Evolutionary conservation across 2,113 vertebrate genomes (phyloP).

Genomic region (Corvus moneduloides): DNA sequence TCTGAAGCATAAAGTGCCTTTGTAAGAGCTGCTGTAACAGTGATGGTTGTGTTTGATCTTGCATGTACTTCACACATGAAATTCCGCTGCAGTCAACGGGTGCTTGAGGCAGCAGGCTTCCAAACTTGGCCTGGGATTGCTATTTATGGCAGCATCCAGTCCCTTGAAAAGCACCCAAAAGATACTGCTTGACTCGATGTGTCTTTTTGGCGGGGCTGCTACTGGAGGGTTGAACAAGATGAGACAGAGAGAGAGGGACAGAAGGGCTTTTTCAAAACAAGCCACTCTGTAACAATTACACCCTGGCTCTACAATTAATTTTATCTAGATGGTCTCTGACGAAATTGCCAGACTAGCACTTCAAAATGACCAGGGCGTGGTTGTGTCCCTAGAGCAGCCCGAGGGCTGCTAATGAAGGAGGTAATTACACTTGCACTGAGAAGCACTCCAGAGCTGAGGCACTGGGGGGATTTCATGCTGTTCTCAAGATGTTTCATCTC

Average conservation of each 20-base stretch:
- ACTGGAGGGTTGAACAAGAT: neutral
- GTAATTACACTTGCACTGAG: neutral
- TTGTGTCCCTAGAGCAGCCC: neutral
- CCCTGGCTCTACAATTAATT: neutral
- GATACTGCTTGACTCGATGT: neutral
- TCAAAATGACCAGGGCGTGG: neutral
- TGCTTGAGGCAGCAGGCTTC: neutral
- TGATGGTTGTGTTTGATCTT: neutral
- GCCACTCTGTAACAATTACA: neutral
- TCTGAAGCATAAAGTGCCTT: neutral
- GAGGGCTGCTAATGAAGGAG: neutral
- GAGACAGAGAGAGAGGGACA: neutral
- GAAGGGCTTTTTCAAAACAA: neutral
- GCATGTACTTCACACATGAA: neutral
- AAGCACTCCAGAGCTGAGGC: neutral
- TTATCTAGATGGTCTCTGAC: neutral
- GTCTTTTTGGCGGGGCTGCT: neutral
- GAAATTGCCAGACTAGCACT: neutral
- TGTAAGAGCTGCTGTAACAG: neutral
- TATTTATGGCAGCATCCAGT: neutral
- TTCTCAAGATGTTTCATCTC: neutral
- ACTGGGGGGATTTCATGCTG: accelerated
- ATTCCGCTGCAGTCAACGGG: neutral
- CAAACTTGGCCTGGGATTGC: neutral
- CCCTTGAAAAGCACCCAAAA: neutral